Evolutionary conservation across 2,797 vertebrate genomes (phyloP), one percentile per base, ranked within the genome.

Genomic region (Anguilla pacifica): DNA sequence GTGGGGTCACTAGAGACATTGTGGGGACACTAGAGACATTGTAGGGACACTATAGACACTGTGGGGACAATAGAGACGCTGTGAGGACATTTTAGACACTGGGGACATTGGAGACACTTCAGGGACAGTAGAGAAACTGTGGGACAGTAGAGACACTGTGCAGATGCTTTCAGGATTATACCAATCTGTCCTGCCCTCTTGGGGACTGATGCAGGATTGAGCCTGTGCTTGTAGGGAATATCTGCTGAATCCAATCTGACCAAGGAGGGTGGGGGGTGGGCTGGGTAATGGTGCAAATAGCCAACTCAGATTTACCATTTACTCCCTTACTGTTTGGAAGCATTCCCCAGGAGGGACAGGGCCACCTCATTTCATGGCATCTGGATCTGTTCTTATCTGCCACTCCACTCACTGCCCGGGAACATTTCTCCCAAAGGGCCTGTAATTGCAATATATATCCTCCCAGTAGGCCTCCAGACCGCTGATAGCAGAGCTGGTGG

Each of bases 381-480:
- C 28, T 61, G 31, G n/a, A 85, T 61, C 28, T 31, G 57, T 22
- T 85, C 25, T 61, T 61, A 85, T 85, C 55, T 67, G 2, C 17
- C 19, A n/a, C 53, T 87, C 57, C 51, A 84, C 59, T 46, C 51
- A 67, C 19, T 49, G 77, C 19, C 22, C 43, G 39, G 72, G 72
- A 77, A 35, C 15, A 46, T 81, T 61, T 82, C 74, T 64, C 55
- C 15, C 28, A 39, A 31, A 82, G 39, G 53, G n/a, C 39, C 53
- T 25, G 46, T 39, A 72, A 72, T 83, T 87, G 61, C 82, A 83
- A 83, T 51, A 57, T 35, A 53, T 43, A 64, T 72, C 35, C 61
- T 22, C n/a, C 17, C 67, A 31, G 43, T 84, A 4, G 28, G 53
- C 59, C 35, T 61, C 49, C 49, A 11, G 28, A 31, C 53, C 7